Conservation (phyloP, 2,888 invertebrate species). For the Phalera bucephala region DNA sequence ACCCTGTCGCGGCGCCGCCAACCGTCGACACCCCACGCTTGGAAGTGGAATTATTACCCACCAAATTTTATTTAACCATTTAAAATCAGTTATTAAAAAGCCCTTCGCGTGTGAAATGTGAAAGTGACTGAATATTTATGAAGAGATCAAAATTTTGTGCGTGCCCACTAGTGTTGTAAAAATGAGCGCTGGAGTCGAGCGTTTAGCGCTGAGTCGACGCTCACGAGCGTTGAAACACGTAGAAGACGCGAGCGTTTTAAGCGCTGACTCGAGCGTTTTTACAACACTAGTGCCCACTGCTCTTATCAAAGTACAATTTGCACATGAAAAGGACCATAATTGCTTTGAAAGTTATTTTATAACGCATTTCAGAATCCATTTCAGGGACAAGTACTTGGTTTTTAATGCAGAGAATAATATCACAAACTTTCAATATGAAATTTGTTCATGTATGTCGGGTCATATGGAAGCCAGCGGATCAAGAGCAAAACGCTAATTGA, state of each 20-base stretch:
- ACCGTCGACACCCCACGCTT: slow-evolving; percentile 38
- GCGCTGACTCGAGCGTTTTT: too few relatives aligned
- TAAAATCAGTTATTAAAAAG: slow-evolving; percentile 39
- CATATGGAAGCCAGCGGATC: slow-evolving; percentile 6
- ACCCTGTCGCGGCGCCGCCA: not conserved
- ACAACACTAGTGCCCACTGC: slow-evolving; percentile 38
- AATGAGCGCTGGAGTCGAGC: too few relatives aligned
- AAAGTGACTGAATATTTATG: slow-evolving; percentile 73
- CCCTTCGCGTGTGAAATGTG: slow-evolving; percentile 57
- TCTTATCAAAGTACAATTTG: slow-evolving; percentile 53
- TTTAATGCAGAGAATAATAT: slow-evolving; percentile 45
- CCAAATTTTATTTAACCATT: slow-evolving; percentile 37
- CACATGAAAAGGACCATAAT: slow-evolving; percentile 55
- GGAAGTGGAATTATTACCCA: slow-evolving; percentile 22
- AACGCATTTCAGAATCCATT: slow-evolving; percentile 38
- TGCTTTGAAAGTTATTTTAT: slow-evolving; percentile 66
- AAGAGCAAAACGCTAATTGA: slow-evolving; percentile 5
- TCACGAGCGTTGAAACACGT: too few relatives aligned
- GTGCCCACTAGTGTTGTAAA: too few relatives aligned
- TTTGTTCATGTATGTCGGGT: slow-evolving; percentile 36
- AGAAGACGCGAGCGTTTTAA: too few relatives aligned
- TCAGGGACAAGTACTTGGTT: slow-evolving; percentile 38
- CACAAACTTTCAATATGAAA: slow-evolving; percentile 54
- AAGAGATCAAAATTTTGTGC: slow-evolving; percentile 55
- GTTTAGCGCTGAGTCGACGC: too few relatives aligned